A percentile compares a stretch with the other conserved stretches of the same genome.
phyloP scores from a whole-genome alignment of 1,140 invertebrate species.

The Teleopsis dalmanni region DNA sequence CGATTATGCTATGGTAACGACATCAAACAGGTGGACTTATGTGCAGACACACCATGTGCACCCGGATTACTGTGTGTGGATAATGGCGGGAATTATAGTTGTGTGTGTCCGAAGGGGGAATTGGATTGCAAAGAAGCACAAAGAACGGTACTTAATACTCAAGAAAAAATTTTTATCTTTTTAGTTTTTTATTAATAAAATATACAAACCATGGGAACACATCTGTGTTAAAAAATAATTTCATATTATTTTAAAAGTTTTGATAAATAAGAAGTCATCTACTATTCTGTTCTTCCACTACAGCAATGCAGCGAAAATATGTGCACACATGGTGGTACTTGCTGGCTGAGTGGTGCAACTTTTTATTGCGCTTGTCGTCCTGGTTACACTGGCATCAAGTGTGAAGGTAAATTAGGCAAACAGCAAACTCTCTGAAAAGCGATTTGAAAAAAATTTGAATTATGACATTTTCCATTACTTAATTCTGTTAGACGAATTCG shows the following conservation, averaged over 20 bases:
- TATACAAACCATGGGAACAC: too few species aligned
- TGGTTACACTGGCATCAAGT: conserved; percentile 67
- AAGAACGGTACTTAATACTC: conserved; percentile 48
- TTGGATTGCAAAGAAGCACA: conserved; percentile 53
- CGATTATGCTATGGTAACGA: conserved; percentile 2
- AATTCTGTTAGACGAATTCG: conserved; percentile 61
- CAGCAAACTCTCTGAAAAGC: too few species aligned
- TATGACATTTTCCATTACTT: too few species aligned
- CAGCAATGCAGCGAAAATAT: conserved; percentile 68
- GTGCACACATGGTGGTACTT: conserved; percentile 66
- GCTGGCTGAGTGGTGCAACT: conserved; percentile 65
- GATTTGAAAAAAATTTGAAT: too few species aligned
- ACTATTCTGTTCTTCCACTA: too few species aligned
- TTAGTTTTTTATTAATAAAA: too few species aligned
- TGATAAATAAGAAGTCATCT: too few species aligned
- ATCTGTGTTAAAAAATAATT: too few species aligned
- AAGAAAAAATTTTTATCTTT: too few species aligned
- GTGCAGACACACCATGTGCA: conserved; percentile 60
- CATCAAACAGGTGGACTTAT: conserved; percentile 70
- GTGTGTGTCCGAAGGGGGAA: conserved; percentile 64
- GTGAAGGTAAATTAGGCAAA: conserved; percentile 63
- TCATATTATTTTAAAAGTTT: too few species aligned
- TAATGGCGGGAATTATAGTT: conserved; percentile 62
- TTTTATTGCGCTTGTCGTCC: conserved; percentile 67
- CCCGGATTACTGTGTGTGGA: conserved; percentile 57